Evolutionary conservation across 2,113 vertebrate species (phyloP), one percentile per base, ranked within the genome.

Genomic region (Pipa parva): DNA sequence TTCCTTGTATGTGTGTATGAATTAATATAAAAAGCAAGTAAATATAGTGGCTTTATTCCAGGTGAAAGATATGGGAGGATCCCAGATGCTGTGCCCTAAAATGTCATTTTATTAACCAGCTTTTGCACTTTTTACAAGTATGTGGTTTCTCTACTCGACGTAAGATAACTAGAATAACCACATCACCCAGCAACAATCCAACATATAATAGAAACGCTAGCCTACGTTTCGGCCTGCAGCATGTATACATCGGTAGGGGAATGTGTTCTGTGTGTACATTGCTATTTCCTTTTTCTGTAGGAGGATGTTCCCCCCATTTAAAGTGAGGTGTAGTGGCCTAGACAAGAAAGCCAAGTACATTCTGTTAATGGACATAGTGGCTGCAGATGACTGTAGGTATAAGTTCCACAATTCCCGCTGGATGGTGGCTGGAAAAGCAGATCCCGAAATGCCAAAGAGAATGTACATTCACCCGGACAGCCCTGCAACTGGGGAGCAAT

Each of bases 381-480:
- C 97, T 45, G 97, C 97, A 11, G 97, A 99, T 75, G 95, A 99
- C 88, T 99, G 97, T 86, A 92, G 97, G 77, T 99, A 99, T 82
- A 99, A 99, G 80, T 99, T 99, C 83, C 97, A 98, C 63, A 98
- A 98, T 84, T 98, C 95, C 72, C 93, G 95, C 78, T 98, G 97
- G 95, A 97, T 99, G 95, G 95, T 98, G 82, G 97, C 97, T 1
- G 97, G 97, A 27, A 99, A 99, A 77, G 97, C 97, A 75, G 97
- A 99, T 83, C 96, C 97, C 21, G 95, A 98, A 88, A 97, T 99
- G 95, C 97, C 97, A 77, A 97, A 97, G 85, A 87, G 97, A 87
- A 97, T 99, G 95, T 99, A 99, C 74, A 98, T 99, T 79, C 97
- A 99, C 83, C 97, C 97, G 25, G 97, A 99, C 89, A 98, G 95